A percentile compares a stretch with the other conserved stretches of the same genome.
Evolutionary conservation across 2,113 vertebrate species (phyloP).

Genomic region (Mustela nigripes): DNA sequence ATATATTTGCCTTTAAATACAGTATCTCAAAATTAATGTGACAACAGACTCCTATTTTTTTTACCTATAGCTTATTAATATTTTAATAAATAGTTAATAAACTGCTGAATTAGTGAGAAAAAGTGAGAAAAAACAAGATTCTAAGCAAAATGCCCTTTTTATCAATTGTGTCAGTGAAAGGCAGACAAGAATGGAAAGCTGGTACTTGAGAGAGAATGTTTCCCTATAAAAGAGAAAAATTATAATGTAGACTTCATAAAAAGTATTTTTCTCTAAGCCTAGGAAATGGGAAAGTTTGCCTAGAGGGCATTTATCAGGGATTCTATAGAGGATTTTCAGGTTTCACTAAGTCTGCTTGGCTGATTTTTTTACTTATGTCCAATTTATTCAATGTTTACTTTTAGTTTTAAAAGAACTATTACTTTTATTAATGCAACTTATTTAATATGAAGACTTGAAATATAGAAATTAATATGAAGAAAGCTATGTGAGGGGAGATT

Average conservation of each 20-base stretch:
- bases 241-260: background rate
- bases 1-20: background rate
- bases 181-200: background rate
- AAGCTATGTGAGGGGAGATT: background rate
- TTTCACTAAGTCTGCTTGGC: background rate
- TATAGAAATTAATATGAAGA: background rate
- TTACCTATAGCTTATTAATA: background rate
- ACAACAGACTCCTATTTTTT: background rate
- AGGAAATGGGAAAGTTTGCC: background rate
- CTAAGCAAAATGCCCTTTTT: background rate
- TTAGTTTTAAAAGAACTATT: background rate
- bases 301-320: background rate
- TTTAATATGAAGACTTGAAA: background rate
- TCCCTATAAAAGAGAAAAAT: background rate
- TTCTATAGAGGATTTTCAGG: background rate
- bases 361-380: background rate
- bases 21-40: background rate
- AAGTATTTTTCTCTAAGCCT: background rate
- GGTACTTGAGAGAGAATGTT: background rate
- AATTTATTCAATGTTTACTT: background rate
- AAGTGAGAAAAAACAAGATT: background rate
- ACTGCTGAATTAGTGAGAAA: background rate
- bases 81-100: background rate
- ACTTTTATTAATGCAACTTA: background rate
- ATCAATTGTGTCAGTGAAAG: background rate